Percentiles rank a stretch among this genome's conserved stretches.
phyloP scores from a whole-genome alignment of 2,113 vertebrate genomes.

The Oryzias javanicus region DNA sequence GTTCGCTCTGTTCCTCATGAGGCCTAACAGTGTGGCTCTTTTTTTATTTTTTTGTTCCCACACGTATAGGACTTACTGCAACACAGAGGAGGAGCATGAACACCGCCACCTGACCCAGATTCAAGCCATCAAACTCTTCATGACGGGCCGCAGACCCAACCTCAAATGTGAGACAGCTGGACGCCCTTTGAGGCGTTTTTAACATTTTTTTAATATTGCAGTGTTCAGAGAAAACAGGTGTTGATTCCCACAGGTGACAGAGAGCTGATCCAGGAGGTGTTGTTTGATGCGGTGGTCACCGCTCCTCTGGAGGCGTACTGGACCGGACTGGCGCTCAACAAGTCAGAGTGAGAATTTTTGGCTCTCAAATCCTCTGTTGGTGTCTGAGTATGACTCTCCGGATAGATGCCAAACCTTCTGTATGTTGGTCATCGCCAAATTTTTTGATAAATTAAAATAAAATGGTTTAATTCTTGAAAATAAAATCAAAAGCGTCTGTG shows the following conservation, averaged over 20 bases:
- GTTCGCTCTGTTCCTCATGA: constrained; percentile 40
- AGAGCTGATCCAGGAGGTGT: constrained; percentile 95
- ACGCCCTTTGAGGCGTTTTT: no score
- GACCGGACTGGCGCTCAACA: constrained; percentile 95
- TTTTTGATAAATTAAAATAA: no score
- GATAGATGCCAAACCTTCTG: no score
- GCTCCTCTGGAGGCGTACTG: constrained; percentile 95
- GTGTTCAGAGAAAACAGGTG: constrained; percentile 1
- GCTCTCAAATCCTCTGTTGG: neutral
- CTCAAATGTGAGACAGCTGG: constrained; percentile 83
- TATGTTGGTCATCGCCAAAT: no score
- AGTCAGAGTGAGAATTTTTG: constrained; percentile 89
- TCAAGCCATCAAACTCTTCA: constrained; percentile 93
- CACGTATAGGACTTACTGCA: constrained; percentile 91
- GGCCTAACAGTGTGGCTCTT: constrained; percentile 35
- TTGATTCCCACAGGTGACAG: constrained; percentile 84
- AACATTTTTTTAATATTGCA: neutral
- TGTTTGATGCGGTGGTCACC: constrained; percentile 96
- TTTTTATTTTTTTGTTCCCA: constrained; percentile 33
- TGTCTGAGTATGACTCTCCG: no score
- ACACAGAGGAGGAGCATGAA: constrained; percentile 90
- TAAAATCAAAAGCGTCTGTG: no score
- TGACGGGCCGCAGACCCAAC: constrained; percentile 88
- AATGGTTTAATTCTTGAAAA: no score
- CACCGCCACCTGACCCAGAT: constrained; percentile 92